phyloP scores from a whole-genome alignment of 2,113 vertebrate genomes.

The Vulpes ferrilata region DNA sequence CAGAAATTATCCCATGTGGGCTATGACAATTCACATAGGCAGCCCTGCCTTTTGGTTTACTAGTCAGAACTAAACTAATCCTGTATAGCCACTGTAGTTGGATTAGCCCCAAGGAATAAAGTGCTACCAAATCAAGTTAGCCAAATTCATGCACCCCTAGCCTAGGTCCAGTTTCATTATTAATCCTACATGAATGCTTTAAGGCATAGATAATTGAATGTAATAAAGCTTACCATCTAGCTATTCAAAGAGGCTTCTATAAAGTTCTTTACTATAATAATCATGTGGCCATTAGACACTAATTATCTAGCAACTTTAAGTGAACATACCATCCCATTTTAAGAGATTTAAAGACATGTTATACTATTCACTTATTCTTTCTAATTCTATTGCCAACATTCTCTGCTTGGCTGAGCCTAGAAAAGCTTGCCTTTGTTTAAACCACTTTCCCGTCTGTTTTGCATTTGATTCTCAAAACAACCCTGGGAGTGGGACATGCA shows the following conservation, averaged over 20 bases:
- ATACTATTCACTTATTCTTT: neutral
- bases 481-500: neutral
- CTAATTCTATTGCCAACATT: neutral
- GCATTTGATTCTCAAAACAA: neutral
- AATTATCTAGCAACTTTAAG: neutral
- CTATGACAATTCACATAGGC: neutral
- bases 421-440: neutral
- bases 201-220: neutral
- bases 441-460: neutral
- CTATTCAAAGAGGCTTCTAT: neutral
- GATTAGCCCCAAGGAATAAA: neutral
- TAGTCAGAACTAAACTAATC: neutral
- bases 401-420: neutral
- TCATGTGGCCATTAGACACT: neutral
- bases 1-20: neutral
- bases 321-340: neutral
- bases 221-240: neutral
- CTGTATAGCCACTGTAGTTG: neutral
- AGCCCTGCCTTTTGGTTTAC: neutral
- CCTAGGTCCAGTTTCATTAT: neutral
- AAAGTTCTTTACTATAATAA: neutral
- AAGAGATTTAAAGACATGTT: neutral
- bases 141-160: neutral
- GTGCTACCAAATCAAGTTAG: neutral
- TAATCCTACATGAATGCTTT: neutral